Conservation (phyloP, 2,888 invertebrate genomes). For the Dorcus hopei region DNA sequence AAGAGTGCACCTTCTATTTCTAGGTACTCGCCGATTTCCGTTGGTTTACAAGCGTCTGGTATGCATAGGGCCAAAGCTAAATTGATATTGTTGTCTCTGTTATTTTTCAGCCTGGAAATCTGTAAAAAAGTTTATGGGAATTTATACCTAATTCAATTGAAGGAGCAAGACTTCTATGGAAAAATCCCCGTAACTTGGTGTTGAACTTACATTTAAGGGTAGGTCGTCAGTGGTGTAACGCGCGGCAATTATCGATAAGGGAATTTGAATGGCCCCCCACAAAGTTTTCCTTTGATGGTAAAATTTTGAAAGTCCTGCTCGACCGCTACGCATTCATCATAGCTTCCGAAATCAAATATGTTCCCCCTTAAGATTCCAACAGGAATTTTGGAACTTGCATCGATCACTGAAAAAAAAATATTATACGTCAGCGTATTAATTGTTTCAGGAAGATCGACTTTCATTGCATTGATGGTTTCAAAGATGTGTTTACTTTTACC, state of each 20-base stretch:
- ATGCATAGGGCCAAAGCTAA: constrained; percentile 11
- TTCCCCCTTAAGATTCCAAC: constrained; percentile 23
- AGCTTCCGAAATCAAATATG: constrained; percentile 21
- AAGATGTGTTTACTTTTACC: no score
- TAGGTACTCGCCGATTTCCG: constrained; percentile 7
- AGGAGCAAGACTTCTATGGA: no score
- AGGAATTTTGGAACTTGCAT: constrained; percentile 23
- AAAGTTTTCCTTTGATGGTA: constrained; percentile 12
- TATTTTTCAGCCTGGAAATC: no score
- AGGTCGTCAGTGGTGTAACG: no score
- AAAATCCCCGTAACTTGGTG: no score
- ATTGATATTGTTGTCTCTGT: neutral
- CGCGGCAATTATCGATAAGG: no score
- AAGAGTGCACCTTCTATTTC: neutral
- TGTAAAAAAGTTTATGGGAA: no score
- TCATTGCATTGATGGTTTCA: no score
- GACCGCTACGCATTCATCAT: constrained; percentile 22
- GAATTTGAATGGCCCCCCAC: neutral
- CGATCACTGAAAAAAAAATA: constrained; percentile 20
- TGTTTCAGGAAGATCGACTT: no score
- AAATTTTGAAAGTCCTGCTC: neutral
- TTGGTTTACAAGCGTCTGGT: constrained; percentile 13
- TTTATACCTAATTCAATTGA: no score
- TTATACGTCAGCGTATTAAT: no score
- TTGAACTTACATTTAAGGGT: no score